These are phyloP conservation scores for Ascidia mentula DNA, from an alignment of 23 tunicate species.

Conservation along the genomic window DNA sequence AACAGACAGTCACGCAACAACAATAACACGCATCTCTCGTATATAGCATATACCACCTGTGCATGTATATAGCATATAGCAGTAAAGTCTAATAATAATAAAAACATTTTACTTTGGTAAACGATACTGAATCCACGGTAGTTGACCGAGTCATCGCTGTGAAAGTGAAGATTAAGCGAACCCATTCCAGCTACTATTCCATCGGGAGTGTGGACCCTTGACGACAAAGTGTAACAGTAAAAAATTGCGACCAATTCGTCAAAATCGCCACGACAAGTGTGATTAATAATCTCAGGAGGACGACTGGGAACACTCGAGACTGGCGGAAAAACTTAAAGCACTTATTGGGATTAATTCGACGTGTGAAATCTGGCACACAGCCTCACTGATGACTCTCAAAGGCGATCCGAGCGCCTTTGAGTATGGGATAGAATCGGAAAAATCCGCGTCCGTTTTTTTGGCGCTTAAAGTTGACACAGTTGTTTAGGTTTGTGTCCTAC, in stretches of 20 bases:
- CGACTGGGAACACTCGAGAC: background rate
- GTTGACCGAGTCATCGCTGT: slow-evolving; percentile 61
- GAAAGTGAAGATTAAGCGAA: slow-evolving; percentile 44
- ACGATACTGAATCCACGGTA: slow-evolving; percentile 75
- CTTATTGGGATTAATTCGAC: background rate
- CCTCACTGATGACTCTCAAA: too few relatives aligned
- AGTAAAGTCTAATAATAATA: background rate
- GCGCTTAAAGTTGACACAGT: too few relatives aligned
- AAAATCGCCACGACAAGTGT: background rate
- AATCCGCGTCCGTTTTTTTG: too few relatives aligned
- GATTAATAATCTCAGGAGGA: background rate
- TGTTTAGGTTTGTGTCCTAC: too few relatives aligned
- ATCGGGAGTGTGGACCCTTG: slow-evolving; percentile 32
- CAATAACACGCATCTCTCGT: too few relatives aligned
- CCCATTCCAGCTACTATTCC: slow-evolving; percentile 60
- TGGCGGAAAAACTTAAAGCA: background rate
- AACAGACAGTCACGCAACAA: too few relatives aligned
- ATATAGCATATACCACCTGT: too few relatives aligned
- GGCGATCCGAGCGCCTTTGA: too few relatives aligned
- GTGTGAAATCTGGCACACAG: background rate
- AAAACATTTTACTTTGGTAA: slow-evolving; percentile 52
- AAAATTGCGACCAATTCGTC: background rate
- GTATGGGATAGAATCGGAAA: too few relatives aligned
- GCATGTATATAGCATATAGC: too few relatives aligned
- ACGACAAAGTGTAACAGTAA: background rate